Conservation (phyloP, 2,113 vertebrate species). For the Leucopsar rothschildi region DNA sequence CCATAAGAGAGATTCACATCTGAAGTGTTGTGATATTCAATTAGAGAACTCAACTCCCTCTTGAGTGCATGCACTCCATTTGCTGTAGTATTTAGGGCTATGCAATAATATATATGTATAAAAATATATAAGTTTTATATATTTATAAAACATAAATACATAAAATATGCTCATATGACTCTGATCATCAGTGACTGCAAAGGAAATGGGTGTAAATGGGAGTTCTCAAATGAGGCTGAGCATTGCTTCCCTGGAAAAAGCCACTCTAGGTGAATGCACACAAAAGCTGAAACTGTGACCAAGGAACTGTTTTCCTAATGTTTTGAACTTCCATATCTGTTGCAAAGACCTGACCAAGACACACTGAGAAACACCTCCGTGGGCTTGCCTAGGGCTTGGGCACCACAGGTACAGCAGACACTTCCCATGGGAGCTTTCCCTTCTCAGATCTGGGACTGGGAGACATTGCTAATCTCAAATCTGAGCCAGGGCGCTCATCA, state of each 20-base stretch:
- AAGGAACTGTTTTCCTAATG: not conserved
- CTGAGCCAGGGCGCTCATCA: not conserved
- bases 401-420: accelerated
- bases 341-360: not conserved
- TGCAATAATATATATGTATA: not conserved
- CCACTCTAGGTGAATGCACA: not conserved
- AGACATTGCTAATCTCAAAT: not conserved
- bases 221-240: not conserved
- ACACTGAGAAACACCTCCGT: not conserved
- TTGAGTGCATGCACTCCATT: not conserved
- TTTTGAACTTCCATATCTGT: not conserved
- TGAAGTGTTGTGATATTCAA: not conserved
- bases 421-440: not conserved
- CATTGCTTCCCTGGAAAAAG: not conserved
- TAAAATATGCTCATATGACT: not conserved
- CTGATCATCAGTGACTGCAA: not conserved
- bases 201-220: not conserved
- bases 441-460: not conserved
- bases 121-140: not conserved
- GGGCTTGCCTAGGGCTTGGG: not conserved
- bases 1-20: not conserved
- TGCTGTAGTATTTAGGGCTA: not conserved
- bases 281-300: not conserved
- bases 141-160: not conserved
- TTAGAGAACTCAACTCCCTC: not conserved